Evolutionary conservation across 2,888 invertebrate species (phyloP).

Genomic region (Dicyrtomina minuta): DNA sequence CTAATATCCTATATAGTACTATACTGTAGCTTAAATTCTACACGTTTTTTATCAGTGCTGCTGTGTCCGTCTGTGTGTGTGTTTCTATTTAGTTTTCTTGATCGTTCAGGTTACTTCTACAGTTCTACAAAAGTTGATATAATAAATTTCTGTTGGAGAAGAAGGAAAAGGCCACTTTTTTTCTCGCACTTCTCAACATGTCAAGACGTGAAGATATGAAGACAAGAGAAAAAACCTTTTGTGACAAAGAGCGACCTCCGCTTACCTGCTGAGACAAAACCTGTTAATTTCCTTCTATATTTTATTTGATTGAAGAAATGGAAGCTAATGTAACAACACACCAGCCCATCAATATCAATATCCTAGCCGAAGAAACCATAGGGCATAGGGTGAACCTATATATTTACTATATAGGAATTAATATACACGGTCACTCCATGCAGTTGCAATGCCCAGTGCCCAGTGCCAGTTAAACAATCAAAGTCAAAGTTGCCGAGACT

Average conservation of each 20-base stretch:
- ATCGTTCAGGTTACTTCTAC: constrained; percentile 1
- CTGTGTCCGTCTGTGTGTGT: not conserved
- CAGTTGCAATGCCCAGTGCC: not conserved
- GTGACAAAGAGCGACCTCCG: constrained; percentile 34
- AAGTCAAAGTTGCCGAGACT: constrained; percentile 17
- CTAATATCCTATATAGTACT: too few relatives aligned
- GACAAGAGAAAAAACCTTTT: constrained; percentile 6
- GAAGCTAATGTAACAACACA: not conserved
- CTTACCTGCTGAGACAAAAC: constrained; percentile 39
- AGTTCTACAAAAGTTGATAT: constrained; percentile 12
- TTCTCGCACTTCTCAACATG: constrained; percentile 1
- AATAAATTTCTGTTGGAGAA: constrained; percentile 20
- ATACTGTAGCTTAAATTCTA: too few relatives aligned
- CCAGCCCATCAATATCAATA: not conserved
- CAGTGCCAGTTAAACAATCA: not conserved
- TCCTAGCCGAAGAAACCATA: too few relatives aligned
- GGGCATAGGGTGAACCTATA: too few relatives aligned
- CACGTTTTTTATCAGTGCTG: not conserved
- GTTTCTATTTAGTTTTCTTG: constrained; percentile 6
- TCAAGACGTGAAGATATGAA: not conserved
- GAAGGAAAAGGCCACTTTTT: constrained; percentile 20
- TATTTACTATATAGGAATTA: too few relatives aligned
- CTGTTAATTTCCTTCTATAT: constrained; percentile 27
- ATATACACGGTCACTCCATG: too few relatives aligned
- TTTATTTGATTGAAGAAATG: constrained; percentile 5